Conservation (phyloP, 2,113 vertebrate species). For the Nycticebus coucang region DNA sequence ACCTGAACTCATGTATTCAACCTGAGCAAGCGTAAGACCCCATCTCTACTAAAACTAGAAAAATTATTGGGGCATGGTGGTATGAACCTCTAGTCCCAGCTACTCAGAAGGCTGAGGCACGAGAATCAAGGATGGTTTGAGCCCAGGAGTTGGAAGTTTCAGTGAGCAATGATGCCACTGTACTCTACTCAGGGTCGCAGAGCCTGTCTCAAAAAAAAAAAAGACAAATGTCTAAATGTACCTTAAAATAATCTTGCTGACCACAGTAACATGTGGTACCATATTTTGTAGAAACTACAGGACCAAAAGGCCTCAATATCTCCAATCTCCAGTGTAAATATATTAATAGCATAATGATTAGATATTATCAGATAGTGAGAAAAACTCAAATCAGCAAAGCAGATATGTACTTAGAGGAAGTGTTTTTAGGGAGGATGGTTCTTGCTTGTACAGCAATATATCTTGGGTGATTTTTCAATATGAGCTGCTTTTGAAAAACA, state of each 20-base stretch:
- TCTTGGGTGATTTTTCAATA: constrained; percentile 32
- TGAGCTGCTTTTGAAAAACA: constrained; percentile 45
- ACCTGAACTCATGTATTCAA: no score
- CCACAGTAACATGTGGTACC: background rate
- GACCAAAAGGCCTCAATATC: background rate
- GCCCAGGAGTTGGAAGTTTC: background rate
- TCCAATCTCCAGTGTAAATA: background rate
- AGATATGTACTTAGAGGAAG: background rate
- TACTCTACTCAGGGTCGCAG: background rate
- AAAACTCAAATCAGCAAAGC: background rate
- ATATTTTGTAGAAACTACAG: background rate
- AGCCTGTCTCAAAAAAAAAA: no score
- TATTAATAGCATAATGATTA: background rate
- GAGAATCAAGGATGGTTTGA: background rate
- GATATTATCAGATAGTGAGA: background rate
- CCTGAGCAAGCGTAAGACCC: no score
- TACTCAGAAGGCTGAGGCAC: no score
- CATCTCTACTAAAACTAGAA: no score
- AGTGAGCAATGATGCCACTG: background rate
- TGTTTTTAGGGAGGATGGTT: background rate
- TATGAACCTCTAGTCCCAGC: no score
- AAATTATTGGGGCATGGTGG: no score
- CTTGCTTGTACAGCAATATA: background rate
- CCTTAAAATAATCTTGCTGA: background rate
- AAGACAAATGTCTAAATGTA: no score